phyloP scores from a whole-genome alignment of 2,113 vertebrate species.

The Carassius gibelio region DNA sequence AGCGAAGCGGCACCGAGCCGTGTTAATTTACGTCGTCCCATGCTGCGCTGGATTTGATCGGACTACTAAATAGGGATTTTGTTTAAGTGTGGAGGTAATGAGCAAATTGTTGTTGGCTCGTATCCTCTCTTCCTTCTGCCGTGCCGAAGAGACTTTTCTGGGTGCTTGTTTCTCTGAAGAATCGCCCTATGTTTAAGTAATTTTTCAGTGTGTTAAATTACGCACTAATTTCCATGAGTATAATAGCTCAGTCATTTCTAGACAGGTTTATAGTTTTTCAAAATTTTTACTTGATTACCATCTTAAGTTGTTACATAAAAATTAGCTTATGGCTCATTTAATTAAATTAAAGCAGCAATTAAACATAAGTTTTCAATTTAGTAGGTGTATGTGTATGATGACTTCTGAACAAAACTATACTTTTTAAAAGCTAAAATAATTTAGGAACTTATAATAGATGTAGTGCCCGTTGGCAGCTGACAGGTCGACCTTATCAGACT shows the following conservation, averaged over 20 bases:
- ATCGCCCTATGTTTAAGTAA: neutral
- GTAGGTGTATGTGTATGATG: neutral
- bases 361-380: neutral
- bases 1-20: slow-evolving; percentile 63
- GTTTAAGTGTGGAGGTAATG: slow-evolving; percentile 69
- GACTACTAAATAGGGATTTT: slow-evolving; percentile 80
- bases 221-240: too few species aligned
- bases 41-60: slow-evolving; percentile 75
- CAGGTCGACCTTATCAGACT: slow-evolving; percentile 46
- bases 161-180: neutral
- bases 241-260: neutral
- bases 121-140: slow-evolving; percentile 19
- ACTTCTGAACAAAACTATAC: neutral
- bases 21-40: slow-evolving; percentile 79
- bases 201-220: too few species aligned
- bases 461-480: slow-evolving; percentile 62
- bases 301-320: neutral
- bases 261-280: neutral
- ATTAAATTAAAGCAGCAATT: neutral
- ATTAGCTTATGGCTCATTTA: neutral
- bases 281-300: neutral
- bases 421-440: neutral
- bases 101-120: slow-evolving; percentile 53
- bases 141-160: neutral
- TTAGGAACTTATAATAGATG: neutral